Percentiles rank a stretch among this genome's conserved stretches.
Conservation (phyloP, 1,140 invertebrate genomes). For the Hypsibius dujardini region DNA sequence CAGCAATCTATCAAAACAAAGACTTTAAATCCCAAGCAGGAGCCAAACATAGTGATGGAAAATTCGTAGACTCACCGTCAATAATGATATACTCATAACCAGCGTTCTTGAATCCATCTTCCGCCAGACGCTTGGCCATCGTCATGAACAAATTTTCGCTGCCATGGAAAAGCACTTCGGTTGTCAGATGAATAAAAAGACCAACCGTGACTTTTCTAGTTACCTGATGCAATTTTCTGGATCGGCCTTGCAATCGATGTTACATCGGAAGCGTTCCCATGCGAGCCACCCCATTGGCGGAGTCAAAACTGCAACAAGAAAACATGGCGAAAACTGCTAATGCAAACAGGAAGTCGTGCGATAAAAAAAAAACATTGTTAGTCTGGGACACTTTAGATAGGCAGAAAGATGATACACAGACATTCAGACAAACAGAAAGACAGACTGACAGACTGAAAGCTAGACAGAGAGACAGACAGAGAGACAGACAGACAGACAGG, state of each 20-base stretch:
- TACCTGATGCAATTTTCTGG: slow-evolving; percentile 82
- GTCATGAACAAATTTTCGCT: slow-evolving; percentile 77
- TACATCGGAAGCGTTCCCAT: slow-evolving; percentile 79
- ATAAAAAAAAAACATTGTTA: too few species aligned
- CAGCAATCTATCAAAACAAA: slow-evolving; percentile 53
- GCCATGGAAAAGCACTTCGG: slow-evolving; percentile 27
- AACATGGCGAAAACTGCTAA: too few species aligned
- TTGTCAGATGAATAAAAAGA: slow-evolving; percentile 16
- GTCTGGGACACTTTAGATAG: too few species aligned
- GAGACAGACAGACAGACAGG: too few species aligned
- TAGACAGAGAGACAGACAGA: too few species aligned
- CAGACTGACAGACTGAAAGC: too few species aligned
- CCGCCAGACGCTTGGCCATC: slow-evolving; percentile 72
- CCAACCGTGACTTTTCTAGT: neutral
- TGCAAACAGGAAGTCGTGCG: too few species aligned
- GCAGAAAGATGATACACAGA: too few species aligned
- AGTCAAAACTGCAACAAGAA: slow-evolving; percentile 32
- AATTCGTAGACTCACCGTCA: slow-evolving; percentile 36
- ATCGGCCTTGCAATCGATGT: slow-evolving; percentile 76
- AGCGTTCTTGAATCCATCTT: slow-evolving; percentile 65
- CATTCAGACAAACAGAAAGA: too few species aligned
- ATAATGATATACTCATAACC: slow-evolving; percentile 86
- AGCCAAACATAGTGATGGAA: neutral
- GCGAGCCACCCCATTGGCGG: slow-evolving; percentile 84
- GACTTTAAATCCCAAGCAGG: neutral